Evolutionary conservation across 2,888 invertebrate species (phyloP).

Genomic region (Drosophila fungiperda): DNA sequence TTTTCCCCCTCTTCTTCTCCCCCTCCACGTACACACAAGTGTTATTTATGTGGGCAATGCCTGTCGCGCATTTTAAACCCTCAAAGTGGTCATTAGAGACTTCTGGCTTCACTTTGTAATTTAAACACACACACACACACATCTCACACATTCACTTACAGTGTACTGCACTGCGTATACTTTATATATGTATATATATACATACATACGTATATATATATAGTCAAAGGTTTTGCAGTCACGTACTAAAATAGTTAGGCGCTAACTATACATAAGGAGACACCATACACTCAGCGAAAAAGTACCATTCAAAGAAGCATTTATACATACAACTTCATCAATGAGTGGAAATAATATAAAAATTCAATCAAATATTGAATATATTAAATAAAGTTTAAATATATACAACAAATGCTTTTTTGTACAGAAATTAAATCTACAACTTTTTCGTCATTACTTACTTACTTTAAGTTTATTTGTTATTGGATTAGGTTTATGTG

Average conservation of each 20-base stretch:
- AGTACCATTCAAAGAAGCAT: neutral
- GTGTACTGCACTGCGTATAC: slow-evolving; percentile 69
- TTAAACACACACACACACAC: slow-evolving; percentile 38
- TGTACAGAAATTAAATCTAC: too few relatives aligned
- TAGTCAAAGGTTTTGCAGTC: slow-evolving; percentile 48
- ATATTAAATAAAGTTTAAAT: too few relatives aligned
- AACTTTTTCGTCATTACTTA: too few relatives aligned
- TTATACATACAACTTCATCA: too few relatives aligned
- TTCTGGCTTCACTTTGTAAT: slow-evolving; percentile 70
- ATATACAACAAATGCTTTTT: too few relatives aligned
- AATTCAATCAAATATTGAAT: too few relatives aligned
- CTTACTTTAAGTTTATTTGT: too few relatives aligned
- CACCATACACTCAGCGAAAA: slow-evolving; percentile 1
- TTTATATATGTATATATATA: slow-evolving; percentile 56
- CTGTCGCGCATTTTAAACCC: slow-evolving; percentile 80
- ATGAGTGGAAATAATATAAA: too few relatives aligned
- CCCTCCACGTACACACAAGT: slow-evolving; percentile 8
- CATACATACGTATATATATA: slow-evolving; percentile 45
- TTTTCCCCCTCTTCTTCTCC: neutral
- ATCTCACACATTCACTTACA: slow-evolving; percentile 17
- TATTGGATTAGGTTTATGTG: too few relatives aligned
- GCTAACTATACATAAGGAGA: slow-evolving; percentile 19
- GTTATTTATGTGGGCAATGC: slow-evolving; percentile 77
- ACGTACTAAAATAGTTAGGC: slow-evolving; percentile 66
- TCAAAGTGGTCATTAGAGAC: slow-evolving; percentile 82